Conservation (phyloP, 1,140 invertebrate genomes). For the Phocides pigmalion region DNA sequence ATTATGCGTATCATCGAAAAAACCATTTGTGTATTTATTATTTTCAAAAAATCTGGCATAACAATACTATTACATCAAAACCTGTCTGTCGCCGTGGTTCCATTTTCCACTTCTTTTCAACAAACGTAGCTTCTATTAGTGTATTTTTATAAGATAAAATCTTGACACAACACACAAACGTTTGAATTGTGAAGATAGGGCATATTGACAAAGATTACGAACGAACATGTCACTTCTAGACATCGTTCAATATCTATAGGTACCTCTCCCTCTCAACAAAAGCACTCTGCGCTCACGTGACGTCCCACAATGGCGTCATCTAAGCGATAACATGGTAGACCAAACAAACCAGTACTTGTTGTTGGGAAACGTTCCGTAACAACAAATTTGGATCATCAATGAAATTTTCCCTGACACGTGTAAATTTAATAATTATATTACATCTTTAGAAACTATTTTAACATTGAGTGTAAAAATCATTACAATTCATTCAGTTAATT, state of each 20-base stretch:
- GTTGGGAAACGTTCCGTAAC: no score
- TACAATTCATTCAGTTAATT: no score
- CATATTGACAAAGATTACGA: not conserved
- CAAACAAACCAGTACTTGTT: not conserved
- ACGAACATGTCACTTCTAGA: not conserved
- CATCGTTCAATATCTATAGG: not conserved
- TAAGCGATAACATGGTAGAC: not conserved
- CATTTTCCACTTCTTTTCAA: not conserved
- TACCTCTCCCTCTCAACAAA: not conserved
- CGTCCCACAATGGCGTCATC: not conserved
- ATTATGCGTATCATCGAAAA: no score
- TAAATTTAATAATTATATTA: no score
- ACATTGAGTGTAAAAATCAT: no score
- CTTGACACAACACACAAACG: not conserved
- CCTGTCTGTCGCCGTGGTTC: not conserved
- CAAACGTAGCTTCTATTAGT: not conserved
- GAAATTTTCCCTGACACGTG: no score
- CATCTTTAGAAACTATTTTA: no score
- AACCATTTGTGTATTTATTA: no score
- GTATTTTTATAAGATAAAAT: not conserved
- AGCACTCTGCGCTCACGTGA: not conserved
- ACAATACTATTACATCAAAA: not conserved
- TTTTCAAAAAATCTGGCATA: not conserved
- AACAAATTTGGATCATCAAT: no score
- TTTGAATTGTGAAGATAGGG: not conserved